These are phyloP conservation scores for Umimayanthus chanpuru DNA, from an alignment of 92 coral and sea anemone genomes.

Conservation along the genomic window DNA sequence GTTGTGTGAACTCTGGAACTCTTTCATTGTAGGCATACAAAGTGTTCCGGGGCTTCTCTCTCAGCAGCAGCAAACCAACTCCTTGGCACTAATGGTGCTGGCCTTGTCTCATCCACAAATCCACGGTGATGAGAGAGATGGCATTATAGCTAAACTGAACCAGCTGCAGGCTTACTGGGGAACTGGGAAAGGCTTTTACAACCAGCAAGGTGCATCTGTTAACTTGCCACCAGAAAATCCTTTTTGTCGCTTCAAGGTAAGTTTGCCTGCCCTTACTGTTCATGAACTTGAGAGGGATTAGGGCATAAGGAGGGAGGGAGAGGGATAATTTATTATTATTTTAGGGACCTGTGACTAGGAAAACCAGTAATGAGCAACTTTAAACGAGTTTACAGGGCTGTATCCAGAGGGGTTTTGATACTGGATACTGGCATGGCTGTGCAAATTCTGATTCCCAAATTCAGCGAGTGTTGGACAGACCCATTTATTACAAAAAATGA, in stretches of 20 bases:
- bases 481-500: too few relatives aligned
- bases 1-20: too few relatives aligned
- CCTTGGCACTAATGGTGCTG: constrained; percentile 67
- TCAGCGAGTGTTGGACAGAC: too few relatives aligned
- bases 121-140: constrained; percentile 95
- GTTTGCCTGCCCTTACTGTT: not conserved
- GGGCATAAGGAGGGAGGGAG: too few relatives aligned
- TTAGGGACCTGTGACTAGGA: too few relatives aligned
- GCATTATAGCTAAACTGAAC: constrained; percentile 92
- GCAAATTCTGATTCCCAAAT: too few relatives aligned
- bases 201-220: constrained; percentile 79
- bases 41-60: constrained; percentile 49
- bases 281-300: too few relatives aligned
- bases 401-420: too few relatives aligned
- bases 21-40: constrained; percentile 5
- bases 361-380: too few relatives aligned
- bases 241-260: constrained; percentile 95
- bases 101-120: constrained; percentile 92
- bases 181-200: constrained; percentile 89
- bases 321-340: too few relatives aligned
- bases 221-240: constrained; percentile 89
- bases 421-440: too few relatives aligned
- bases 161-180: constrained; percentile 98
- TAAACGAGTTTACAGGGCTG: not conserved
- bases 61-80: constrained; percentile 47